Conservation (phyloP, 2,888 invertebrate genomes). For the Chrysotoxum bicinctum region DNA sequence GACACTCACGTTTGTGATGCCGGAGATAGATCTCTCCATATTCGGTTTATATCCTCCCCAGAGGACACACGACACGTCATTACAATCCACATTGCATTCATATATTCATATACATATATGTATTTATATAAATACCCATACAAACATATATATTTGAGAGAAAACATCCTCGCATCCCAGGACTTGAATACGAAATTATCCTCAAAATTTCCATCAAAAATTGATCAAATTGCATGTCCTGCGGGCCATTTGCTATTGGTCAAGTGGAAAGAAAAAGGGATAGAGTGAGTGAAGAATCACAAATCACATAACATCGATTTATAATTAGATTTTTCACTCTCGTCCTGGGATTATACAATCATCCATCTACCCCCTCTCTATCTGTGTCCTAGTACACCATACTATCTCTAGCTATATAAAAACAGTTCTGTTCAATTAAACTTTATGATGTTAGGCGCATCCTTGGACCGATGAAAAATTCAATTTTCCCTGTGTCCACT, state of each 20-base stretch:
- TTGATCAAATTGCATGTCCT: slow-evolving; percentile 61
- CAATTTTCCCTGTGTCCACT: slow-evolving; percentile 48
- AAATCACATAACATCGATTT: slow-evolving; percentile 69
- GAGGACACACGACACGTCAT: slow-evolving; percentile 18
- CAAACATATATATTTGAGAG: slow-evolving; percentile 33
- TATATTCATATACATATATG: slow-evolving; percentile 28
- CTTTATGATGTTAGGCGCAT: slow-evolving; percentile 56
- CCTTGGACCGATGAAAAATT: slow-evolving; percentile 53
- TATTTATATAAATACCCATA: neutral
- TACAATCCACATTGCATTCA: slow-evolving; percentile 41
- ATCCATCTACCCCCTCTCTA: neutral
- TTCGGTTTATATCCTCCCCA: slow-evolving; percentile 40
- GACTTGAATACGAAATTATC: slow-evolving; percentile 66
- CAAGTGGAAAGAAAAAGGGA: slow-evolving; percentile 22
- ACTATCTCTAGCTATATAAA: slow-evolving; percentile 1
- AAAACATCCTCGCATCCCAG: slow-evolving; percentile 46
- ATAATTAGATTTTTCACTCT: slow-evolving; percentile 69
- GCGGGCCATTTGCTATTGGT: slow-evolving; percentile 32
- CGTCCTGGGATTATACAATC: slow-evolving; percentile 50
- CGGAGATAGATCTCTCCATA: slow-evolving; percentile 23
- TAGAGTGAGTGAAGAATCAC: slow-evolving; percentile 37
- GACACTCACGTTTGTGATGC: slow-evolving; percentile 65
- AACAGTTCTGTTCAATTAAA: slow-evolving; percentile 62
- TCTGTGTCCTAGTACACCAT: neutral
- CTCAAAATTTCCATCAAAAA: slow-evolving; percentile 63